phyloP scores from a whole-genome alignment of 2,888 invertebrate genomes.

The Pollenia labialis region DNA sequence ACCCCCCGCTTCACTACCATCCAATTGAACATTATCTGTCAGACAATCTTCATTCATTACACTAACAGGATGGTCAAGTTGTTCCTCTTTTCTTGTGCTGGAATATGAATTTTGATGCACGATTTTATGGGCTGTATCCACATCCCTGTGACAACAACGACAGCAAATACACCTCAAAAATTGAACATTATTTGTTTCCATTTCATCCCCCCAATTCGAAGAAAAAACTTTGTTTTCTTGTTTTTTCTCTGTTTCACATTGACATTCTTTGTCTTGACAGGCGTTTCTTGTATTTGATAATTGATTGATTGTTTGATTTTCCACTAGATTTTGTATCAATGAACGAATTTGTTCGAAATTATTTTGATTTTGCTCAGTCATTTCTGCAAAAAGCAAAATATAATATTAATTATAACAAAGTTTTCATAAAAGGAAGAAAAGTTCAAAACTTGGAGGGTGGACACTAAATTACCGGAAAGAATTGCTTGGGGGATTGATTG shows the following conservation, averaged over 20 bases:
- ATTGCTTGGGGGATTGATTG: too few species aligned
- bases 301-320: slow-evolving; percentile 30
- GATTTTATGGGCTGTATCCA: not conserved
- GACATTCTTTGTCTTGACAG: slow-evolving; percentile 12
- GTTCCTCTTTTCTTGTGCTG: not conserved
- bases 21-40: not conserved
- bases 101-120: not conserved
- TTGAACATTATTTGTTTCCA: not conserved
- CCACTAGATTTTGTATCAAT: slow-evolving; percentile 57
- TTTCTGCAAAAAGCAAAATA: slow-evolving; percentile 71
- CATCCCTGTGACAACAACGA: not conserved
- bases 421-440: not conserved
- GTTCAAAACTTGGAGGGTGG: not conserved
- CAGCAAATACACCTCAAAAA: not conserved
- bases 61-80: not conserved
- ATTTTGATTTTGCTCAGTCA: slow-evolving; percentile 75
- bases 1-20: not conserved
- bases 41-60: not conserved
- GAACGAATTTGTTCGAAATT: slow-evolving; percentile 73
- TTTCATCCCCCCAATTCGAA: not conserved
- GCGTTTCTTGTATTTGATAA: not conserved
- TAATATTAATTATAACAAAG: not conserved
- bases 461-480: too few species aligned
- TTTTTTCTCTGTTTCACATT: slow-evolving; percentile 3
- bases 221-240: not conserved